Conservation (phyloP, 2,113 vertebrate species). For the Lota lota region DNA sequence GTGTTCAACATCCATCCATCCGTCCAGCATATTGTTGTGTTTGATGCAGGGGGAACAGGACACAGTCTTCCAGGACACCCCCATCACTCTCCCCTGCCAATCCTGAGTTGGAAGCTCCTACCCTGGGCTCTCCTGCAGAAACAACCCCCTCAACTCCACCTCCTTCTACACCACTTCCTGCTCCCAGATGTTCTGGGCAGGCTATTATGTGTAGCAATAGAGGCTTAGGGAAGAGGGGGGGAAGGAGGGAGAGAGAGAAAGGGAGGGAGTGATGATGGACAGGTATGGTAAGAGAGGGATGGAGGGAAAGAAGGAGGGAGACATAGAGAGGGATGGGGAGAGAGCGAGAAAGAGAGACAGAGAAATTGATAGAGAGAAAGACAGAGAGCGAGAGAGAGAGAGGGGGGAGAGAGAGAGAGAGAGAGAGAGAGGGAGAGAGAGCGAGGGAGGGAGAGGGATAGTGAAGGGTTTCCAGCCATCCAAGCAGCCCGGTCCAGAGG, state of each 20-base stretch:
- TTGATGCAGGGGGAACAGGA: constrained; percentile 20
- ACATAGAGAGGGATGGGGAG: too few relatives aligned
- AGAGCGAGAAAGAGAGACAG: constrained; percentile 9
- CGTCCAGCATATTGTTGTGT: constrained; percentile 32
- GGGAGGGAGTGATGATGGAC: neutral
- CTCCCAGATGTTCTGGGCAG: constrained; percentile 40
- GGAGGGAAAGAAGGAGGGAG: neutral
- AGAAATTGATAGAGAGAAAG: constrained; percentile 14
- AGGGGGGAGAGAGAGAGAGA: neutral
- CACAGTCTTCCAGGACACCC: constrained; percentile 7
- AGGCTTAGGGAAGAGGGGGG: constrained; percentile 18
- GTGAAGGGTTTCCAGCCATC: constrained; percentile 2
- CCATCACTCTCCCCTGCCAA: constrained; percentile 33
- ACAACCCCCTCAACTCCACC: constrained; percentile 19
- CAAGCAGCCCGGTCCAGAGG: constrained; percentile 32
- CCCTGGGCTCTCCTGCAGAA: constrained; percentile 17
- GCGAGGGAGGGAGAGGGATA: neutral
- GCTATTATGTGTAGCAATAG: constrained; percentile 29
- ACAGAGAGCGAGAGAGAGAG: neutral
- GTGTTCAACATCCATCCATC: neutral
- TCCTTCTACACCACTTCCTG: neutral
- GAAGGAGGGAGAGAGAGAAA: neutral
- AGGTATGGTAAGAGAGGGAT: neutral
- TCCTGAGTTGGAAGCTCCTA: constrained; percentile 35
- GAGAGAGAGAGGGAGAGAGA: neutral